phyloP scores from a whole-genome alignment of 2,113 vertebrate genomes.

The Martes martes region DNA sequence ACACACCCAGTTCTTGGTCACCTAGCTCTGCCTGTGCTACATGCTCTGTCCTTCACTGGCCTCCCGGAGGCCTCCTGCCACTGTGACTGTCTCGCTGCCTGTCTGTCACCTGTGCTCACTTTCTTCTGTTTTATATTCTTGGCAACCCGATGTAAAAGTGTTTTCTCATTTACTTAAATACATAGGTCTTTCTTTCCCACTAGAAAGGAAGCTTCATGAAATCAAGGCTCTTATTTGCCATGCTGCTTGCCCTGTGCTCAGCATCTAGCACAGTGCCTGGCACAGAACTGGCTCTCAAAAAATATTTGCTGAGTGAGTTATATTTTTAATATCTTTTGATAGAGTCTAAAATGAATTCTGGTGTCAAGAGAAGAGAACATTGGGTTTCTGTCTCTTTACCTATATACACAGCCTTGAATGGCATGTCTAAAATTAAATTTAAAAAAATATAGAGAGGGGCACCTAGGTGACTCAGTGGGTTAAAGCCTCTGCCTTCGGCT shows the following conservation, averaged over 20 bases:
- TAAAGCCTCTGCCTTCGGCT: no score
- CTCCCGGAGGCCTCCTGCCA: not conserved
- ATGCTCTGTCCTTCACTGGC: not conserved
- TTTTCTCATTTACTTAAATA: not conserved
- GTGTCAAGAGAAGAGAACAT: not conserved
- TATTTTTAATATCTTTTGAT: not conserved
- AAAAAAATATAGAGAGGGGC: not conserved
- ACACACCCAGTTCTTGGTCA: not conserved
- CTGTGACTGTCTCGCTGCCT: not conserved
- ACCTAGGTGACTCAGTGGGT: no score
- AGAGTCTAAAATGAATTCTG: not conserved
- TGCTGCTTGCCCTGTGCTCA: not conserved
- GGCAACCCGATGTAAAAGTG: not conserved
- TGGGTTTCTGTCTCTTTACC: not conserved
- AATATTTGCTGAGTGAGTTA: not conserved
- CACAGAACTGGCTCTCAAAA: not conserved
- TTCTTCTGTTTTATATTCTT: not conserved
- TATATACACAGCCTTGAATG: not conserved
- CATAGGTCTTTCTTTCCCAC: not conserved
- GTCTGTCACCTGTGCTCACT: not conserved
- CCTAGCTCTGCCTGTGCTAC: not conserved
- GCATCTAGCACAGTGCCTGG: not conserved
- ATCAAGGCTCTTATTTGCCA: not conserved
- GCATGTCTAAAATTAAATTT: not conserved
- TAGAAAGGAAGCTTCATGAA: not conserved